Conservation (phyloP, 1,140 invertebrate species). For the Drosophila santomea region DNA sequence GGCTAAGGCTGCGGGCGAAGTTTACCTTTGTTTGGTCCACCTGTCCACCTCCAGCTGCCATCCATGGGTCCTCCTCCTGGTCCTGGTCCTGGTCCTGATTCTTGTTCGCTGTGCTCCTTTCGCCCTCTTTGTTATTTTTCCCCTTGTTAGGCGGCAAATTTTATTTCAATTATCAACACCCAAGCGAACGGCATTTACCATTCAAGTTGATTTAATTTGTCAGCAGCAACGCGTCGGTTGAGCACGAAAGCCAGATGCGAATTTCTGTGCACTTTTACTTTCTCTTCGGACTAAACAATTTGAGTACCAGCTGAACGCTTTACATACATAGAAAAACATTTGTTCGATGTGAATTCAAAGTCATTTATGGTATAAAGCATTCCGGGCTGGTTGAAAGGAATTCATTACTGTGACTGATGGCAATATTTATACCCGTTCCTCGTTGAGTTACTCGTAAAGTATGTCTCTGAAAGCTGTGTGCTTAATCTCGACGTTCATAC, state of each 20-base stretch:
- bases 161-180: constrained; percentile 76
- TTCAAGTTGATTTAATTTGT: constrained; percentile 61
- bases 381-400: not conserved
- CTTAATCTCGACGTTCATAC: no score
- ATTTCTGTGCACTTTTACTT: constrained; percentile 1
- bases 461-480: no score
- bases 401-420: not conserved
- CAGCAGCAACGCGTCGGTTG: constrained; percentile 28
- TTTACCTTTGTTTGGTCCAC: constrained; percentile 68
- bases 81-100: not conserved
- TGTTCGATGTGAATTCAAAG: not conserved
- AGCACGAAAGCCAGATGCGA: constrained; percentile 6
- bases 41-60: constrained; percentile 4
- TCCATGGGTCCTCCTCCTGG: not conserved
- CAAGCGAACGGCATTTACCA: constrained; percentile 39
- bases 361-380: constrained; percentile 6
- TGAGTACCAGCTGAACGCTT: constrained; percentile 1
- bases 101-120: constrained; percentile 11
- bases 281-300: constrained; percentile 9
- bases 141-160: constrained; percentile 51
- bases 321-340: not conserved
- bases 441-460: no score
- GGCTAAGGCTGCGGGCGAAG: constrained; percentile 54
- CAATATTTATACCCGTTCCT: no score
- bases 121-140: constrained; percentile 25